Evolutionary conservation across 2,888 invertebrate species (phyloP), one percentile per base, ranked within the genome.

Genomic region (Amphipyra tragopoginis): DNA sequence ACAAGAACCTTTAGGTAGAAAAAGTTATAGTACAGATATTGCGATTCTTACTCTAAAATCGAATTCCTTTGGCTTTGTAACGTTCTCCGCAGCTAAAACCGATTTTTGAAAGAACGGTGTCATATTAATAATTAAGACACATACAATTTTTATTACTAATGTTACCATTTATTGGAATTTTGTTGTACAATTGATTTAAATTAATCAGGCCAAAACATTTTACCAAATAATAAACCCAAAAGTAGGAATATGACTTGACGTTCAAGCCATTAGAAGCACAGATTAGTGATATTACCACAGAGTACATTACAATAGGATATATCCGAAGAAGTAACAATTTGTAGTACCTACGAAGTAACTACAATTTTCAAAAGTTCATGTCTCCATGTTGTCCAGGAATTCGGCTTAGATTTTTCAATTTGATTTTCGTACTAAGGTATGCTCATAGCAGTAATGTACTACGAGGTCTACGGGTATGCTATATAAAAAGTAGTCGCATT

Each of bases 91-190:
- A 33, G 15, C 21, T n/a, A 6, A 10, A 1, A 13, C 42, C 3
- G 48, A 34, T 26, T 48, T 34, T 9, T 34, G 40, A 10, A 13
- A 34, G 0, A 48, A 7, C 4, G 10, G 34, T n/a, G 34, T 11
- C 10, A 26, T 4, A 13, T 21, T 26, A 56, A 56, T 29, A 21
- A 52, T 43, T 9, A 52, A 43, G 34, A 10, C n/a, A 21, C 9
- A 8, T n/a, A 52, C 7, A 9, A 52, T 10, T 43, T 34, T 34
- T n/a, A 36, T 1, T n/a, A 34, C 7, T 43, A 36, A 36, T 34
- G 11, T 52, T 36, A 52, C 34, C 52, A 52, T 52, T 52, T 43
- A 52, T 34, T 43, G 15, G 43, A 43, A 36, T 52, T 43, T 52
- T 43, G 42, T 14, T 6, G 26, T 0, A 29, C 14, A 34, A 33